These are phyloP conservation scores for Aphaenogaster floridana DNA, from an alignment of 1,140 invertebrate genomes.

Conservation along the genomic window DNA sequence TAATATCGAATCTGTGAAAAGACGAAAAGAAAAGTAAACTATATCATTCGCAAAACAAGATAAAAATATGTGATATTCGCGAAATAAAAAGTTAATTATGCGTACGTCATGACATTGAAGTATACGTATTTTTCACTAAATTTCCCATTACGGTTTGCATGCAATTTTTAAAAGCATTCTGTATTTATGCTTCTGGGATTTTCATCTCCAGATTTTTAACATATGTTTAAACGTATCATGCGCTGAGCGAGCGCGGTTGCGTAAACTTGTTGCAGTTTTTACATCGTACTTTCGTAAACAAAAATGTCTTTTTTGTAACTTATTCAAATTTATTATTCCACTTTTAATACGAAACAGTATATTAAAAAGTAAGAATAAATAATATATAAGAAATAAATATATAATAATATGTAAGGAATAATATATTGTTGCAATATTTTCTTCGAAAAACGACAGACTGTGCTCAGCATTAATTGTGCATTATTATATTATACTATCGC, in stretches of 20 bases:
- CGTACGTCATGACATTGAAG: background rate
- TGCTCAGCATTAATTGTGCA: background rate
- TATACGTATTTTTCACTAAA: conserved; percentile 20
- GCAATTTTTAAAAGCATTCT: conserved; percentile 29
- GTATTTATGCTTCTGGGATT: conserved; percentile 33
- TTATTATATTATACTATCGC: background rate
- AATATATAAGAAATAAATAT: background rate
- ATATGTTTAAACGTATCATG: conserved; percentile 28
- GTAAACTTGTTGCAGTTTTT: conserved; percentile 29
- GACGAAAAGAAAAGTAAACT: background rate
- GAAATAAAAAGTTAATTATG: conserved; percentile 1
- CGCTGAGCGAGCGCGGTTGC: conserved; percentile 13
- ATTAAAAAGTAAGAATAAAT: background rate
- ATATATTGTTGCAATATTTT: background rate
- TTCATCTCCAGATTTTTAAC: conserved; percentile 27
- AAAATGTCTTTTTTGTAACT: conserved; percentile 13
- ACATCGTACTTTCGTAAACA: background rate
- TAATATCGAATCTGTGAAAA: background rate
- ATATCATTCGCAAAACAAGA: no score
- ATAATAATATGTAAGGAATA: no score
- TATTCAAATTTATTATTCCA: conserved; percentile 4
- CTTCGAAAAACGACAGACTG: background rate
- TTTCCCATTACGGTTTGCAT: conserved; percentile 1
- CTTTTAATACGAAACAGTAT: background rate
- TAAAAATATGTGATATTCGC: background rate